phyloP scores from a whole-genome alignment of 2,797 vertebrate species.

The Crocodylus rhombifer region DNA sequence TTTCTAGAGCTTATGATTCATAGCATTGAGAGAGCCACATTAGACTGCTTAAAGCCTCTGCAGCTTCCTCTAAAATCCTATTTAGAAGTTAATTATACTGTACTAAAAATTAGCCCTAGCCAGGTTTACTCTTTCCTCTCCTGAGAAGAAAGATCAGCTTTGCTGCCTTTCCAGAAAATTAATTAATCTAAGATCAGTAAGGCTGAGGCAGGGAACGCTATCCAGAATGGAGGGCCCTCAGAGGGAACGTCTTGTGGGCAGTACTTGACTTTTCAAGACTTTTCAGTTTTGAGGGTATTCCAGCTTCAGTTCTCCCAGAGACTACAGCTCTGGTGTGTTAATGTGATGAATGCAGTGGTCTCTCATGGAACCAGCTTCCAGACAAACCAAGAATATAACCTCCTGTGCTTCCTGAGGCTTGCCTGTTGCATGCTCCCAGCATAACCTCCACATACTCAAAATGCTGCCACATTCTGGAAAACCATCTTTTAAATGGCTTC shows the following conservation, averaged over 20 bases:
- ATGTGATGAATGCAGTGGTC: background rate
- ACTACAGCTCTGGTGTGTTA: background rate
- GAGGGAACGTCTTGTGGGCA: background rate
- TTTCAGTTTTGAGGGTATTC: background rate
- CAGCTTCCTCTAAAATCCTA: background rate
- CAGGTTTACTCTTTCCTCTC: fast-evolving
- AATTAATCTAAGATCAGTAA: background rate
- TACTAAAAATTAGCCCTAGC: background rate
- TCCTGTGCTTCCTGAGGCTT: too few relatives aligned
- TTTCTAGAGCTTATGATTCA: background rate
- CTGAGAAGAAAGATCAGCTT: background rate
- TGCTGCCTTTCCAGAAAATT: background rate
- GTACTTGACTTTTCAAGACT: background rate
- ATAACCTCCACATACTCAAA: background rate
- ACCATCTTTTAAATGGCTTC: background rate
- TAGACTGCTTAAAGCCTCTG: background rate
- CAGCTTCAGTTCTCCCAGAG: background rate
- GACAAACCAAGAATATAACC: background rate
- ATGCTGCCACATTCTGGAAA: background rate
- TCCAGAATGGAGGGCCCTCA: fast-evolving
- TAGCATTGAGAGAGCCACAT: background rate
- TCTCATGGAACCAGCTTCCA: background rate
- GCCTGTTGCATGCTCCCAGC: background rate
- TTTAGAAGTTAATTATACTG: background rate
- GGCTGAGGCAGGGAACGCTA: fast-evolving